Evolutionary conservation across 2,888 invertebrate species (phyloP).

Genomic region (Agonopterix arenella): DNA sequence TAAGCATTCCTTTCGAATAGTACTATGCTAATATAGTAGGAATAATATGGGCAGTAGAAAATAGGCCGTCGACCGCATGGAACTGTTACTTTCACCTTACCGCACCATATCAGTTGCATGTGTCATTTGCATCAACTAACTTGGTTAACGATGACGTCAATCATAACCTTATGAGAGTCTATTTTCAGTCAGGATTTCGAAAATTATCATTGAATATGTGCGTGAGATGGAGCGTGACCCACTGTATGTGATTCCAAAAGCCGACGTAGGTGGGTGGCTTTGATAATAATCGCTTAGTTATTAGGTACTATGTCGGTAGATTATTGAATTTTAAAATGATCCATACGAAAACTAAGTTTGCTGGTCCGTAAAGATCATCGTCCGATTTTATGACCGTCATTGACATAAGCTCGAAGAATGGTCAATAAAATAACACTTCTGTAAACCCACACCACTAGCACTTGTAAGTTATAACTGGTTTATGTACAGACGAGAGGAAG

Average conservation of each 20-base stretch:
- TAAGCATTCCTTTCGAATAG: no score
- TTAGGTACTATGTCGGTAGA: background rate
- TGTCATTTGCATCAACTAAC: conserved; percentile 14
- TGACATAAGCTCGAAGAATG: conserved; percentile 4
- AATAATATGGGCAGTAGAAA: conserved; percentile 12
- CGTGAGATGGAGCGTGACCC: no score
- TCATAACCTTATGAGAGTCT: no score
- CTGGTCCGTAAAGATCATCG: background rate
- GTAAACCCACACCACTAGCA: background rate
- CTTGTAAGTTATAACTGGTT: no score
- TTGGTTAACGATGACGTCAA: conserved; percentile 6
- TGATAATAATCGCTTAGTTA: no score
- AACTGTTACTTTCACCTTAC: conserved; percentile 29
- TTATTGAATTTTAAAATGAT: background rate
- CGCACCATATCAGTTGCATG: conserved; percentile 23
- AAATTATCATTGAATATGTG: no score
- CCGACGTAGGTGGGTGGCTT: no score
- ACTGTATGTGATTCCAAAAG: no score
- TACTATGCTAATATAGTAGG: no score
- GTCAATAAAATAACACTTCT: conserved; percentile 2
- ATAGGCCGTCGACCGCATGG: conserved; percentile 21
- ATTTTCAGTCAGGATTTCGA: no score
- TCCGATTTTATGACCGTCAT: background rate
- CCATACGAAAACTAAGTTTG: background rate
- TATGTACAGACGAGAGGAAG: no score